A percentile compares a stretch with the other conserved stretches of the same genome.
These are phyloP conservation scores for Cavia porcellus DNA, from an alignment of 2,113 vertebrate genomes.

Conservation along the genomic window DNA sequence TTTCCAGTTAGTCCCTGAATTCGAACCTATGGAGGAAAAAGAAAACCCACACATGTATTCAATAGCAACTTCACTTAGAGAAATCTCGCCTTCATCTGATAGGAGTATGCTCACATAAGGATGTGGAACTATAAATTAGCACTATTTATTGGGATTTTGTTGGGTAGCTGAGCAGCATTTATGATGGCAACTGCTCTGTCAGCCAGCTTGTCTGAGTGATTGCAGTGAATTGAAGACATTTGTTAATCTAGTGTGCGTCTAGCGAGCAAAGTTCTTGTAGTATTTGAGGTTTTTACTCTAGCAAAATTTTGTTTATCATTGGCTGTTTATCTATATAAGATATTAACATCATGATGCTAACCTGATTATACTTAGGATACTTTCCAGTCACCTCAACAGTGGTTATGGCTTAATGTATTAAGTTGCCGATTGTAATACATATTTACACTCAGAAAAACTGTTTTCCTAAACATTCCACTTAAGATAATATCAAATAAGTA, in stretches of 20 bases:
- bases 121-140: neutral
- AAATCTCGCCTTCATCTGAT: neutral
- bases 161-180: neutral
- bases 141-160: neutral
- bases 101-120: neutral
- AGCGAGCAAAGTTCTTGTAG: neutral
- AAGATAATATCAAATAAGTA: neutral
- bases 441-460: neutral
- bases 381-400: neutral
- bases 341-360: neutral
- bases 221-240: neutral
- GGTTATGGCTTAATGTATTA: neutral
- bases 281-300: neutral
- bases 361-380: neutral
- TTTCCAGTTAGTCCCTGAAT: conserved; percentile 98
- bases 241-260: neutral
- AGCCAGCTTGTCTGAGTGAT: neutral
- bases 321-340: neutral
- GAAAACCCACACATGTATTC: conserved; percentile 20
- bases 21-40: conserved; percentile 91
- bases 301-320: neutral
- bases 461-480: neutral
- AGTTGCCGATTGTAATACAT: neutral
- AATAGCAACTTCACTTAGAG: neutral
- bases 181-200: neutral